Percentiles rank a stretch among this genome's conserved stretches.
Evolutionary conservation across 2,113 vertebrate species (phyloP).

Genomic region (Aspidoscelis tigris): DNA sequence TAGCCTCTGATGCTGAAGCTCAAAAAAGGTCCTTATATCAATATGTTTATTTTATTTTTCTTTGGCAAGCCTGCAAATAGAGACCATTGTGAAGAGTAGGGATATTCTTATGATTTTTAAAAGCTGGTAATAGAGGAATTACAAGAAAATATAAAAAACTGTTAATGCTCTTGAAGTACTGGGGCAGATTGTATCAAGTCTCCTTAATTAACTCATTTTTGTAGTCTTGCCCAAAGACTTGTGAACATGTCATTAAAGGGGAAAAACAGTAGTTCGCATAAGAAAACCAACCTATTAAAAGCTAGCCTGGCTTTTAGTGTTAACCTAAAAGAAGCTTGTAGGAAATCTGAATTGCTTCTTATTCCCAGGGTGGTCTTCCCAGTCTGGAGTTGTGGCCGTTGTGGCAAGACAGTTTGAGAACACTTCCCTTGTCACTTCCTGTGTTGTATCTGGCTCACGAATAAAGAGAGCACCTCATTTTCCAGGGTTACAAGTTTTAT

Average conservation of each 20-base stretch:
- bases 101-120: slow-evolving; percentile 53
- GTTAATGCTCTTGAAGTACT: accelerated
- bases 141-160: slow-evolving; percentile 33
- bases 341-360: slow-evolving; percentile 37
- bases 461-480: slow-evolving; percentile 36
- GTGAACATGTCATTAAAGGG: slow-evolving; percentile 10
- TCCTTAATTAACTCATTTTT: accelerated
- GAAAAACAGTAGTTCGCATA: slow-evolving; percentile 11
- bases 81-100: slow-evolving; percentile 53
- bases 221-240: slow-evolving; percentile 37
- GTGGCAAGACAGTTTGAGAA: background rate
- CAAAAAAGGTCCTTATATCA: background rate
- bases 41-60: background rate
- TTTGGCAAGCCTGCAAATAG: slow-evolving; percentile 52
- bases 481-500: slow-evolving; percentile 30
- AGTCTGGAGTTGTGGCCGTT: background rate
- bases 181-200: slow-evolving; percentile 21
- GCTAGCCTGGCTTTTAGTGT: background rate
- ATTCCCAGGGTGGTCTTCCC: slow-evolving; percentile 49
- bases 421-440: background rate
- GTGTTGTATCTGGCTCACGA: background rate
- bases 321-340: slow-evolving; percentile 46
- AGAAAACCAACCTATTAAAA: slow-evolving; percentile 15
- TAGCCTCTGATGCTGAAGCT: background rate
- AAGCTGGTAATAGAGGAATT: slow-evolving; percentile 61